Percentiles rank a stretch among this genome's conserved stretches.
phyloP scores from a whole-genome alignment of 2,113 vertebrate species.

The Acanthisitta chloris region DNA sequence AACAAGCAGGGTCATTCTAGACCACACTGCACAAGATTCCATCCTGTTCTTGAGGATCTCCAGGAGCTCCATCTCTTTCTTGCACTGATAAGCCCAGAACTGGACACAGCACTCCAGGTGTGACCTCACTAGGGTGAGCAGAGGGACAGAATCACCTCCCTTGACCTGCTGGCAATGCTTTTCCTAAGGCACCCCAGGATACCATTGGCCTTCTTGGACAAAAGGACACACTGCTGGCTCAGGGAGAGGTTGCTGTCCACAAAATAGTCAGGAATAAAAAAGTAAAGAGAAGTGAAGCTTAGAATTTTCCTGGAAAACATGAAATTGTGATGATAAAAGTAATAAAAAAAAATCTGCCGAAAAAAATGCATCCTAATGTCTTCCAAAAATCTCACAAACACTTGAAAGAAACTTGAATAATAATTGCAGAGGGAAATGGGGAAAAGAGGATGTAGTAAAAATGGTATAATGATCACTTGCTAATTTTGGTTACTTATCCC shows the following conservation, averaged over 20 bases:
- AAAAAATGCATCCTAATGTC: neutral
- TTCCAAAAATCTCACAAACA: neutral
- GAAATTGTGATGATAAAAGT: neutral
- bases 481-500: slow-evolving; percentile 18
- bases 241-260: neutral
- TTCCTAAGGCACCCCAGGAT: neutral
- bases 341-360: neutral
- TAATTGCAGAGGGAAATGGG: neutral
- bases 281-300: neutral
- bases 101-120: neutral
- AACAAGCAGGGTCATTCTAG: neutral
- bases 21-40: neutral
- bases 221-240: neutral
- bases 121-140: neutral
- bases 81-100: neutral
- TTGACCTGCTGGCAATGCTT: neutral
- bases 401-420: slow-evolving; percentile 1
- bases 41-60: neutral
- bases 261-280: neutral
- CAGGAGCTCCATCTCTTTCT: neutral
- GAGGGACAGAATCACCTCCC: neutral
- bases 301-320: neutral
- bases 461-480: slow-evolving; percentile 31
- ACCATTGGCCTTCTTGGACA: neutral
- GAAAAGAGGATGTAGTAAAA: slow-evolving; percentile 23